These are phyloP conservation scores for Panopea generosa DNA, from an alignment of 2,888 invertebrate species.

Conservation along the genomic window DNA sequence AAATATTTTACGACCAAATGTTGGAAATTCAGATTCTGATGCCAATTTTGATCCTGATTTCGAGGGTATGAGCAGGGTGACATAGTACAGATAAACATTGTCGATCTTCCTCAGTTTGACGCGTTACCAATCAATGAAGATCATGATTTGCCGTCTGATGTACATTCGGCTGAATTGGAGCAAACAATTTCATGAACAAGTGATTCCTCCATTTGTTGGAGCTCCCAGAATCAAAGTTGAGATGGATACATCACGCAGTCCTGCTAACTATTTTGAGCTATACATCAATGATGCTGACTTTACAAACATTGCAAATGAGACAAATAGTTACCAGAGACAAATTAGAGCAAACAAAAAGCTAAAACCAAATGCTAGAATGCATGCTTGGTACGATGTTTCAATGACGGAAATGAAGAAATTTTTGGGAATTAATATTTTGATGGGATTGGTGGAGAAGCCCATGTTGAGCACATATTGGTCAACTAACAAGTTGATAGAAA, in stretches of 20 bases:
- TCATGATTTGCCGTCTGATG: background rate
- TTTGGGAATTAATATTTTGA: too few relatives aligned
- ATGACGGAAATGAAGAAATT: too few relatives aligned
- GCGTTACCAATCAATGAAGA: background rate
- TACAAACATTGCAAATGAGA: constrained; percentile 2
- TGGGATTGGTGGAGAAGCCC: too few relatives aligned
- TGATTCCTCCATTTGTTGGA: background rate
- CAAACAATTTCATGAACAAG: background rate
- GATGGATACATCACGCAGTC: background rate
- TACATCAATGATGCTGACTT: constrained; percentile 1
- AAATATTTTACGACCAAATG: background rate
- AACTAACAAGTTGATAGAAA: background rate
- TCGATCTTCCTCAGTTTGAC: background rate
- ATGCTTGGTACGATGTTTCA: too few relatives aligned
- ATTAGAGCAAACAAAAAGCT: background rate
- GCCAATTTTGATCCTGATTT: constrained; percentile 7
- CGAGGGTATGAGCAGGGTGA: background rate
- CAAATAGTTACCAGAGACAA: background rate
- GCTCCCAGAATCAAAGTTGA: background rate
- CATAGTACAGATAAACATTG: too few relatives aligned
- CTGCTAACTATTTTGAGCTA: background rate
- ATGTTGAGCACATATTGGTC: too few relatives aligned
- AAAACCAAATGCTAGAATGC: background rate
- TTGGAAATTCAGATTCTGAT: constrained; percentile 9
- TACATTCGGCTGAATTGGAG: background rate